Conservation (phyloP, 2,797 vertebrate genomes). For the Peromyscus melanophrys region DNA sequence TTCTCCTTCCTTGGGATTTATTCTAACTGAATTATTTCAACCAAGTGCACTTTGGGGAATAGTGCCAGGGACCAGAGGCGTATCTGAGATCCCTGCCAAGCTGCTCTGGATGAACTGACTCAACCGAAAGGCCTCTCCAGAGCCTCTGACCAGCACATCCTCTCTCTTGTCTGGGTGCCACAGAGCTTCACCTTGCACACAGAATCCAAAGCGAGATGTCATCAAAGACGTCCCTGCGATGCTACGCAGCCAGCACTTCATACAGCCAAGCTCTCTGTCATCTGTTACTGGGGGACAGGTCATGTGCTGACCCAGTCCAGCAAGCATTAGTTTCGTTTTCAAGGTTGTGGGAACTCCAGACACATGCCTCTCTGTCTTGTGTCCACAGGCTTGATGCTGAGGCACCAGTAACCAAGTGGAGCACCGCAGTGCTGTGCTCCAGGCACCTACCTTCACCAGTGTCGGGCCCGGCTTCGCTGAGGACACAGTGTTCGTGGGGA, state of each 20-base stretch:
- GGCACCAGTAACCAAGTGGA: not conserved
- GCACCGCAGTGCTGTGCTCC: not conserved
- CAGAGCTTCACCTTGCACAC: not conserved
- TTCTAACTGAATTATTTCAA: constrained; percentile 55
- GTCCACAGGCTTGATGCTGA: not conserved
- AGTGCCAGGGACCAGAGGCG: constrained; percentile 53
- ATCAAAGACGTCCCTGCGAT: not conserved
- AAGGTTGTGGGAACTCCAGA: not conserved
- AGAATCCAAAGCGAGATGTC: not conserved
- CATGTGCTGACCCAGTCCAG: not conserved
- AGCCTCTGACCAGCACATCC: constrained; percentile 12
- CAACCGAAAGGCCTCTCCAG: constrained; percentile 44
- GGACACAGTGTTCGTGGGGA: constrained; percentile 85
- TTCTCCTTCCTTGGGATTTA: constrained; percentile 27
- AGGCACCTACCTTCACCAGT: constrained; percentile 94
- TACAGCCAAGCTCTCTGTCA: not conserved
- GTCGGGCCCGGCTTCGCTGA: constrained; percentile 91
- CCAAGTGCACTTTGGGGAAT: constrained; percentile 24
- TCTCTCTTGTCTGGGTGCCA: not conserved
- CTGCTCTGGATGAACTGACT: constrained; percentile 43
- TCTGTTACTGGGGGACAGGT: not conserved
- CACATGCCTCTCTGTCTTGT: not conserved
- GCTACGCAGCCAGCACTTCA: not conserved
- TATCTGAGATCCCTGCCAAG: constrained; percentile 57
- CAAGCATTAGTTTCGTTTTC: constrained; percentile 8